A percentile compares a stretch with the other conserved stretches of the same genome.
Conservation (phyloP, 2,888 invertebrate species). For the Muschampia plurimacula region DNA sequence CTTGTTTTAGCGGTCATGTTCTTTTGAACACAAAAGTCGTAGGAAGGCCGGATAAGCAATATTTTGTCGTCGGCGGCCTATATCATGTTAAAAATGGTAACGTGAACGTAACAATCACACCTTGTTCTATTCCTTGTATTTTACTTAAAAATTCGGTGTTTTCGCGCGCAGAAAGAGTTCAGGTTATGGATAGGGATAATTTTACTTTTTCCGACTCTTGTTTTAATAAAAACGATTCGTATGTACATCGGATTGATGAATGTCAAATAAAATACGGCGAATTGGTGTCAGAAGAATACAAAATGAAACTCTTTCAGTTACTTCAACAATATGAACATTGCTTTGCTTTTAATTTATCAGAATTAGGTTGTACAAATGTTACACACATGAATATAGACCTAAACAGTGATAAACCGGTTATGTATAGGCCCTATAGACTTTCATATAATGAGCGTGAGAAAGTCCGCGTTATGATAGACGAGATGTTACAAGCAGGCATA, state of each 20-base stretch:
- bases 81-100: background rate
- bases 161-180: background rate
- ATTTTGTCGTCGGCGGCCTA: background rate
- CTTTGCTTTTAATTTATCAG: background rate
- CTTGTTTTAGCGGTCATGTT: background rate
- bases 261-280: background rate
- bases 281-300: background rate
- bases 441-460: background rate
- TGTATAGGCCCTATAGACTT: background rate
- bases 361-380: conserved; percentile 4
- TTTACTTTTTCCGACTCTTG: background rate
- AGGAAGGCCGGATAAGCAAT: background rate
- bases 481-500: background rate
- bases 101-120: background rate
- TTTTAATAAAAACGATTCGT: background rate
- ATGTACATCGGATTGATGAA: background rate
- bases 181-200: background rate
- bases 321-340: background rate
- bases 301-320: background rate
- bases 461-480: background rate
- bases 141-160: background rate
- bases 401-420: background rate
- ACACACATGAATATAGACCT: background rate
- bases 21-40: background rate
- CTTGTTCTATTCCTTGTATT: background rate